Evolutionary conservation across 30 jellyfish, hydroid and myxozoan genomes (phyloP), one percentile per base, ranked within the genome.

Genomic region (Turritopsis rubra): DNA sequence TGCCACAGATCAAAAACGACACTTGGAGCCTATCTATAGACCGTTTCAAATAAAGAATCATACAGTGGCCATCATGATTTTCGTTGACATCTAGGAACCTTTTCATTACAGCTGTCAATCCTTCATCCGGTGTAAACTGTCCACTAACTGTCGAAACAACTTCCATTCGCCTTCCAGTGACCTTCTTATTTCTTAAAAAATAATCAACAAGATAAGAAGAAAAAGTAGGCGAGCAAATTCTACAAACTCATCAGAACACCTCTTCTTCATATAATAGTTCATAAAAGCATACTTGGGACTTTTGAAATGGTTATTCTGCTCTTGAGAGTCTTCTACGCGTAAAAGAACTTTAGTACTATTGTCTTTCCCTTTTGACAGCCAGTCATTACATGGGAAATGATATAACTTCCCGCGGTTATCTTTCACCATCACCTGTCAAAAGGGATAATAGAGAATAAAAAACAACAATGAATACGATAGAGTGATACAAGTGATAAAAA

Each of bases 331-430:
- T 41, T 41, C 9, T 41, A 41, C 60, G 60, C 13, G 60, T 41
- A 41, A 41, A 41, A 41, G 60, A 41, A 41, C 13, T 41, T 41
- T 41, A 13, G 60, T 41, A 41, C 60, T 41, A 13, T 41, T 41
- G 60, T 41, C 60, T 13, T 41, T 41, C 52, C 82, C 82, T 28
- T 73, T 24, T 8, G 60, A 20, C 29, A 73, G 82, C 82, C 82
- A 73, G 22, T 73, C 82, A 28, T 73, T 28, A 22, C 82, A 73
- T 20, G 54, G 54, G 82, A 73, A 73, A 21, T 29, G 1, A 73
- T 21, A 73, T 29, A 21, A 7, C 52, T 20, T 23, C 54, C 82
- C 82, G 7, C 54, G 4, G 29, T 73, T 23, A 28, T 73, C 82
- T 21, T 23, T 28, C 26, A 73, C 52, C 23, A 13, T 52, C 29